A percentile compares a stretch with the other conserved stretches of the same genome.
Conservation (phyloP, 2,888 invertebrate genomes). For the Drosophila rubida region DNA sequence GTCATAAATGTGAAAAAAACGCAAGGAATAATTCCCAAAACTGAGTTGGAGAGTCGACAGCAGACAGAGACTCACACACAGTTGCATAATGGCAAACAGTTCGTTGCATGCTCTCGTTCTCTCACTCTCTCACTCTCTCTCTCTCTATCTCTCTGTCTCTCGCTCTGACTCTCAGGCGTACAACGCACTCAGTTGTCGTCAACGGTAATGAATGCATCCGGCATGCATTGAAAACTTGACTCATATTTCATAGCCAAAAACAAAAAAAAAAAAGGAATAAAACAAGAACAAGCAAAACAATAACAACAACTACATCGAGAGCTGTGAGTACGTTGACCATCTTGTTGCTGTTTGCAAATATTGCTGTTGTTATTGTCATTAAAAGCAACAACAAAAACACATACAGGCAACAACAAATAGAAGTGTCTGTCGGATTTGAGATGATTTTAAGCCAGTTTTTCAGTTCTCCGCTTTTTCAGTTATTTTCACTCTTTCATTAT, state of each 20-base stretch:
- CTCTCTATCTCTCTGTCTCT: not conserved
- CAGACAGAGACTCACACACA: constrained; percentile 11
- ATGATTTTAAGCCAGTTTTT: constrained; percentile 73
- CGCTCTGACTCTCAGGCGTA: constrained; percentile 2
- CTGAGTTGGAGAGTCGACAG: constrained; percentile 33
- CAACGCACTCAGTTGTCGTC: constrained; percentile 58
- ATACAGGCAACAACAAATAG: not conserved
- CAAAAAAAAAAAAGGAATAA: constrained; percentile 17
- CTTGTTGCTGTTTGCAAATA: constrained; percentile 65
- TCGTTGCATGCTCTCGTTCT: constrained; percentile 18
- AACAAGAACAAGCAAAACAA: constrained; percentile 12
- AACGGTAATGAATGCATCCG: constrained; percentile 81
- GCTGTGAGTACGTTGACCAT: constrained; percentile 71
- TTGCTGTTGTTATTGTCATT: constrained; percentile 38
- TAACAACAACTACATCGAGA: constrained; percentile 20
- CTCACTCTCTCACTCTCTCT: constrained; percentile 1
- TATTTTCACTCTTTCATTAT: constrained; percentile 54
- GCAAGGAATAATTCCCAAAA: constrained; percentile 42
- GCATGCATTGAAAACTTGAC: constrained; percentile 81
- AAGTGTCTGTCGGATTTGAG: constrained; percentile 28
- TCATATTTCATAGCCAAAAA: constrained; percentile 77
- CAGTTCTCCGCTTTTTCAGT: constrained; percentile 54
- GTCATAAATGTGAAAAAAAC: constrained; percentile 71
- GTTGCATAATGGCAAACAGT: constrained; percentile 57
- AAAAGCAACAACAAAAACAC: constrained; percentile 8